phyloP scores from a whole-genome alignment of 1,140 invertebrate genomes.

The Doryteuthis pealeii region DNA sequence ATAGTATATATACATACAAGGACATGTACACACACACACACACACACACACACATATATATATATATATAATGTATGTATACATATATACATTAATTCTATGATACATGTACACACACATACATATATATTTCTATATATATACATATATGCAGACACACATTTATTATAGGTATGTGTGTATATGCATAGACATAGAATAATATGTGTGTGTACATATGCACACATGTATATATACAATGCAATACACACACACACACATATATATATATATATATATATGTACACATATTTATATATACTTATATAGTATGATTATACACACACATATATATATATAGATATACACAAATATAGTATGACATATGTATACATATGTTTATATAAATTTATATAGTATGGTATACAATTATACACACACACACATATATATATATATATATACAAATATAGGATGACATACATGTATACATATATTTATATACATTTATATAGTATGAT shows the following conservation, averaged over 20 bases:
- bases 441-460: background rate
- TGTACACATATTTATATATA: background rate
- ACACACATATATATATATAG: background rate
- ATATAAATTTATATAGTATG: background rate
- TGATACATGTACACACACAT: background rate
- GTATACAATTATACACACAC: background rate
- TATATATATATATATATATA: background rate
- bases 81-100: background rate
- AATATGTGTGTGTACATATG: too few species aligned
- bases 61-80: background rate
- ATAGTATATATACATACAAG: background rate
- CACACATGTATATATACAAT: background rate
- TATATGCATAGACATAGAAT: too few species aligned
- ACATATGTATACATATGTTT: background rate
- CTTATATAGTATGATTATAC: background rate
- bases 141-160: too few species aligned
- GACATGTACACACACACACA: background rate
- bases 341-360: background rate
- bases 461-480: too few species aligned
- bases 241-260: background rate
- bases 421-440: background rate
- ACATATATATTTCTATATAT: background rate
- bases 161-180: too few species aligned
- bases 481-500: too few species aligned
- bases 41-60: background rate